Percentiles rank a stretch among this genome's conserved stretches.
Evolutionary conservation across 2,888 invertebrate species (phyloP).

Genomic region (Drosophila glabriapex): DNA sequence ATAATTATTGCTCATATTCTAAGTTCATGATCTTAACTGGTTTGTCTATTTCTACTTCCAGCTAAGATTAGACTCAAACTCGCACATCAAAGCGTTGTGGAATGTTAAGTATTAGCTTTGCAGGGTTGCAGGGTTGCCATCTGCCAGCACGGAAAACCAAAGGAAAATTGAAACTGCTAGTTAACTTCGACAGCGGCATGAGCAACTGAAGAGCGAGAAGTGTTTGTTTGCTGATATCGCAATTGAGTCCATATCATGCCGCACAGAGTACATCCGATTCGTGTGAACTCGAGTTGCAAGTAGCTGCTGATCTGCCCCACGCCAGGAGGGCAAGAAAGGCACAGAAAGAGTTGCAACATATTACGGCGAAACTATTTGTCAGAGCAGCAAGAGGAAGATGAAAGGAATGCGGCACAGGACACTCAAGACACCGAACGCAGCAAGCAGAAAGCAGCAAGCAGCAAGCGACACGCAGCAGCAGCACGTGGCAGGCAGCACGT

Average conservation of each 20-base stretch:
- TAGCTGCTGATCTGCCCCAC: not conserved
- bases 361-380: constrained; percentile 41
- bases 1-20: not conserved
- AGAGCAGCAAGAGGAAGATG: constrained; percentile 17
- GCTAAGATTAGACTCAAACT: no score
- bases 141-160: not conserved
- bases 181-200: not conserved
- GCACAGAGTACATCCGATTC: not conserved
- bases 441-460: constrained; percentile 27
- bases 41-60: not conserved
- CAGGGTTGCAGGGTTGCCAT: no score
- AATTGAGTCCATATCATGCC: not conserved
- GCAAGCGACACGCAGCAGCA: constrained; percentile 20
- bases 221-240: not conserved
- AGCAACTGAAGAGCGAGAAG: not conserved
- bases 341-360: constrained; percentile 31
- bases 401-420: constrained; percentile 53
- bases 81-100: no score
- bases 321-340: not conserved
- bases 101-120: no score
- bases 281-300: not conserved
- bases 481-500: constrained; percentile 35
- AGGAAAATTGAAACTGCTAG: not conserved
- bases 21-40: not conserved
- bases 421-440: constrained; percentile 14